Percentiles rank a stretch among this genome's conserved stretches.
Conservation (phyloP, 2,888 invertebrate species). For the Dromius quadrimaculatus region DNA sequence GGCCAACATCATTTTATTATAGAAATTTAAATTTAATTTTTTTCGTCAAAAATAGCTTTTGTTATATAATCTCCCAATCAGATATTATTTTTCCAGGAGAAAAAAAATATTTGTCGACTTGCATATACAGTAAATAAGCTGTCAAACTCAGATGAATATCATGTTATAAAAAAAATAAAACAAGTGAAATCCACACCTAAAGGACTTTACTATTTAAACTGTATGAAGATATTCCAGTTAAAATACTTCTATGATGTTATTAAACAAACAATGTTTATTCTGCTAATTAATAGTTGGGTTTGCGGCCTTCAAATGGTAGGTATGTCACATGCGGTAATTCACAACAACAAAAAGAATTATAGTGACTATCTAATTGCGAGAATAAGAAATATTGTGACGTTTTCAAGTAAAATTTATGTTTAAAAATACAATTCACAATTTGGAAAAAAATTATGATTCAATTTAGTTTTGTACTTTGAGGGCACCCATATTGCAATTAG, state of each 20-base stretch:
- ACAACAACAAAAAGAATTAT: background rate
- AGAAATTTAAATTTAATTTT: no score
- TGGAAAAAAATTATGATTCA: no score
- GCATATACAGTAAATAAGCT: conserved; percentile 21
- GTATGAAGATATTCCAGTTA: background rate
- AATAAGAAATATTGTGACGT: no score
- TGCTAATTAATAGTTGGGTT: background rate
- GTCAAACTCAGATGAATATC: conserved; percentile 33
- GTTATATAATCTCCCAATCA: no score
- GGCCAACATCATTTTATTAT: no score
- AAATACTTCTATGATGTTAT: conserved; percentile 22
- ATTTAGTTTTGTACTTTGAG: no score
- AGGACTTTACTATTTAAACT: background rate
- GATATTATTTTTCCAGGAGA: no score
- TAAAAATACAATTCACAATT: no score
- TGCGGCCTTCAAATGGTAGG: no score
- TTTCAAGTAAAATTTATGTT: background rate
- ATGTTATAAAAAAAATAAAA: background rate
- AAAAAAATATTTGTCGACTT: background rate
- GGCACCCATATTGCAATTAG: no score
- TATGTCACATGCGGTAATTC: background rate
- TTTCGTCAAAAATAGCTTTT: no score
- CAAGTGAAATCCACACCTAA: background rate
- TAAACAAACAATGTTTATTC: conserved; percentile 32
- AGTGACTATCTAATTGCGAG: background rate